phyloP scores from a whole-genome alignment of 2,797 vertebrate genomes.

The Liparis tanakae region DNA sequence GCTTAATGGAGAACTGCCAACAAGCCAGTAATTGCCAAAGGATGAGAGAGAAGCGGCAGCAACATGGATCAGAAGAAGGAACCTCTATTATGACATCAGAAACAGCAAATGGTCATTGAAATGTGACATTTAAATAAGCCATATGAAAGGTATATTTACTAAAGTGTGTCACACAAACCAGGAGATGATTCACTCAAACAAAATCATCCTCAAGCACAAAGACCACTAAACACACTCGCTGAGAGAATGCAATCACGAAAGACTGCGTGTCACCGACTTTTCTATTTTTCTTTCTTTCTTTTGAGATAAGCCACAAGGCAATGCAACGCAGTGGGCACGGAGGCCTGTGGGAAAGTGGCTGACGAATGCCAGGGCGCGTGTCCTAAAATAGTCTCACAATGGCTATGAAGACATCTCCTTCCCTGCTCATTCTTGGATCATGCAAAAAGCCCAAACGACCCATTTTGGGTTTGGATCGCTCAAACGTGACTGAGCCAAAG shows the following conservation, averaged over 20 bases:
- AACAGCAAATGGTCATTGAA: not conserved
- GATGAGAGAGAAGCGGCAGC: conserved; percentile 4
- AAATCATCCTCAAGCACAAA: conserved; percentile 1
- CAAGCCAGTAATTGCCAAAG: conserved; percentile 15
- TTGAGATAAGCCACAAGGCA: conserved; percentile 32
- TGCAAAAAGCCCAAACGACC: conserved; percentile 30
- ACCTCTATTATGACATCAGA: not conserved
- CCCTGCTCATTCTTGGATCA: conserved; percentile 45
- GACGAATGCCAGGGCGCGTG: conserved; percentile 47
- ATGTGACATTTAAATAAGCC: not conserved
- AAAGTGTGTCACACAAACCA: not conserved
- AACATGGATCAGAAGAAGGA: not conserved
- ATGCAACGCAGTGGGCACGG: conserved; percentile 12
- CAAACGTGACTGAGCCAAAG: conserved; percentile 27
- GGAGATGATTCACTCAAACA: not conserved
- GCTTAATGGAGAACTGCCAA: conserved; percentile 78
- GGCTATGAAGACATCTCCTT: conserved; percentile 41
- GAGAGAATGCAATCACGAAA: not conserved
- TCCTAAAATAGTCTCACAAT: conserved; percentile 62
- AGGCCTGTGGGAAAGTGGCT: conserved; percentile 56
- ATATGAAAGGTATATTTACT: not conserved
- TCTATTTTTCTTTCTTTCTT: not conserved
- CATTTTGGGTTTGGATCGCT: conserved; percentile 62
- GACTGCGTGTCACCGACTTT: conserved; percentile 4
- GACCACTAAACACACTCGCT: not conserved